Evolutionary conservation across 2,113 vertebrate genomes (phyloP).

Genomic region (Silurus glanis): DNA sequence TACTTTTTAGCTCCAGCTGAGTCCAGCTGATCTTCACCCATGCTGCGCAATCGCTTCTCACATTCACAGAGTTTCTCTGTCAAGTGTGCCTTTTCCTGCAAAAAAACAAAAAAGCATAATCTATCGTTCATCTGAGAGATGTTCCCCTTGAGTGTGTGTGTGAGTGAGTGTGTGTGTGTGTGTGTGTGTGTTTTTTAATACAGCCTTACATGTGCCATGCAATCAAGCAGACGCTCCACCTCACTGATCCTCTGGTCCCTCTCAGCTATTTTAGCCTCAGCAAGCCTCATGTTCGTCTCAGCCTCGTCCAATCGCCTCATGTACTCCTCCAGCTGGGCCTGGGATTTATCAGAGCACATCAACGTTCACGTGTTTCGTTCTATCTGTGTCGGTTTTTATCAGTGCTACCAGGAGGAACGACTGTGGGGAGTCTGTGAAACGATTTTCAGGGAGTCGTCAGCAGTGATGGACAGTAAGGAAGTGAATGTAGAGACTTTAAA

Average conservation of each 20-base stretch:
- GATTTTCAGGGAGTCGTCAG: neutral
- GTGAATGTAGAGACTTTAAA: too few relatives aligned
- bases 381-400: neutral
- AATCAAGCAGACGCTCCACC: slow-evolving; percentile 85
- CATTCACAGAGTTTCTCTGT: slow-evolving; percentile 81
- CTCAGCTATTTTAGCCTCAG: slow-evolving; percentile 85
- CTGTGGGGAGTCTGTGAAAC: neutral
- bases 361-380: slow-evolving; percentile 1
- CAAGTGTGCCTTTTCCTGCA: slow-evolving; percentile 87
- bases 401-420: neutral
- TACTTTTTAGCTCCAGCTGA: slow-evolving; percentile 74
- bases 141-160: neutral
- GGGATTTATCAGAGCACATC: slow-evolving; percentile 5
- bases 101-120: neutral
- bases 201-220: slow-evolving; percentile 84
- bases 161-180: neutral
- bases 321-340: slow-evolving; percentile 88
- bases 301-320: slow-evolving; percentile 88
- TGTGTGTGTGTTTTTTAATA: too few relatives aligned
- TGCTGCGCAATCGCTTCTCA: slow-evolving; percentile 75
- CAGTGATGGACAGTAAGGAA: too few relatives aligned
- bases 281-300: slow-evolving; percentile 78
- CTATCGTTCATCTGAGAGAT: neutral
- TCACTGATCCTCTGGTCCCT: slow-evolving; percentile 87
- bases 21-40: slow-evolving; percentile 72